A percentile compares a stretch with the other conserved stretches of the same genome.
Evolutionary conservation across 2,888 invertebrate species (phyloP).

Genomic region (Pandemis corylana): DNA sequence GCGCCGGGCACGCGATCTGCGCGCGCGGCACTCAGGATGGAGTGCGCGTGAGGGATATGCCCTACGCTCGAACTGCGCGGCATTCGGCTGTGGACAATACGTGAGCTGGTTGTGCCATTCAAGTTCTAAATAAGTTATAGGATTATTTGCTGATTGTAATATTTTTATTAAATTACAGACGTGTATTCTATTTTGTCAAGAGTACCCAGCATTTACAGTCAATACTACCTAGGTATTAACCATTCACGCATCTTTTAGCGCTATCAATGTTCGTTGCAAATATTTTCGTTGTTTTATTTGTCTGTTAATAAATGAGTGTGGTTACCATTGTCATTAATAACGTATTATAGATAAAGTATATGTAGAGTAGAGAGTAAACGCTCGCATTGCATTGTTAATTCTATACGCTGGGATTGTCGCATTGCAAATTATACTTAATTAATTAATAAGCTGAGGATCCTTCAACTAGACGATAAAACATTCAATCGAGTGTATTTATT

Average conservation of each 20-base stretch:
- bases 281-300: no score
- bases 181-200: no score
- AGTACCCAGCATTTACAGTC: no score
- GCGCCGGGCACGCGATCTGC: conserved; percentile 68
- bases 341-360: background rate
- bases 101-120: conserved; percentile 26
- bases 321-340: background rate
- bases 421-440: conserved; percentile 45
- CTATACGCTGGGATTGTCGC: conserved; percentile 58
- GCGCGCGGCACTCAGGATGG: conserved; percentile 76
- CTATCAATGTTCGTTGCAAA: no score
- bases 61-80: conserved; percentile 85
- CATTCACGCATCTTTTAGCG: no score
- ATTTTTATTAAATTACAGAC: no score
- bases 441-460: conserved; percentile 64
- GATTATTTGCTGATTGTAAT: no score
- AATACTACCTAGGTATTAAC: no score
- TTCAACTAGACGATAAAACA: conserved; percentile 58
- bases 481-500: conserved; percentile 29
- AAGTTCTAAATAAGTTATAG: background rate
- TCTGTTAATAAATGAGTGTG: background rate
- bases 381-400: conserved; percentile 54
- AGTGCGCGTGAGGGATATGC: conserved; percentile 82
- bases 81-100: conserved; percentile 68
- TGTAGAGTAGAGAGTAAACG: conserved; percentile 36